Evolutionary conservation across 2,888 invertebrate species (phyloP), one percentile per base, ranked within the genome.

Genomic region (Caenorhabditis plicata): DNA sequence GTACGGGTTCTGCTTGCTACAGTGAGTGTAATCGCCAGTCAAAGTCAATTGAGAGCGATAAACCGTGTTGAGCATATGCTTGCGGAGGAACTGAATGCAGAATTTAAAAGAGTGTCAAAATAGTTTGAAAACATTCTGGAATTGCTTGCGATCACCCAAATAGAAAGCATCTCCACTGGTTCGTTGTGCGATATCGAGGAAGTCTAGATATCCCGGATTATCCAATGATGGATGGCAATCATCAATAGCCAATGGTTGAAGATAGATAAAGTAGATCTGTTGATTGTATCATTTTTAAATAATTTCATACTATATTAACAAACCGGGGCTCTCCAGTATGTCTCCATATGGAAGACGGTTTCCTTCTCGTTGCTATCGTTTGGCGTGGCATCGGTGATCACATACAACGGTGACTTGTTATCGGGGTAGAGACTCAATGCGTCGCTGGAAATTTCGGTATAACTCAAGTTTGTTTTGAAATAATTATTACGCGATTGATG

Each of bases 351-450:
- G 58, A 70, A 64, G 7, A 71, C 66, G n/a, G 52, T 60, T 22
- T 71, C 70, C 29, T 52, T 47, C 13, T 53, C 48, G 5, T 41
- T 46, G 23, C 53, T 56, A 51, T 75, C 75, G 38, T 66, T 62
- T 9, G 75, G 70, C 23, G 58, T 49, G 13, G 68, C 72, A 42
- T 75, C 75, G 15, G 75, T 70, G 50, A 75, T 58, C 20, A 75
- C 67, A 57, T 75, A 75, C 36, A 74, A 33, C 4, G 65, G 65
- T 15, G 71, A 71, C 32, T 65, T 65, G 49, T 64, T 60, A 38
- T 48, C 61, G 29, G 65, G 68, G 31, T 60, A 57, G 9, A 44
- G 46, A 15, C 55, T 54, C 17, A 60, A 61, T 27, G 62, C 71
- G 38, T 53, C 22, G 23, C 71, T 71, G 35, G 15, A 64, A 52